phyloP scores from a whole-genome alignment of 2,113 vertebrate species.

The Apteryx mantelli region DNA sequence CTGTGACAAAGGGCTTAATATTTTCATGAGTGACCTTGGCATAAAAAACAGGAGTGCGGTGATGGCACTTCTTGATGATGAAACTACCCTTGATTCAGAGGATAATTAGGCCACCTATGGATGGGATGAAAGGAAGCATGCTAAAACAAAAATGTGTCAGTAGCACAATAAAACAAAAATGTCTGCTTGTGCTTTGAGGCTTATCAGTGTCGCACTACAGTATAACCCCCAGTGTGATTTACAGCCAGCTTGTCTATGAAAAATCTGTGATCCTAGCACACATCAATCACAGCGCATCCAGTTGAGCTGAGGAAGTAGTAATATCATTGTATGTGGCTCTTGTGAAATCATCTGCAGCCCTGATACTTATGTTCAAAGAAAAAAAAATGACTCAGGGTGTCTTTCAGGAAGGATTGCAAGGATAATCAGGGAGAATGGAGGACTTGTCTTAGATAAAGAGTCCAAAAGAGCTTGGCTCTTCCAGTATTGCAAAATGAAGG shows the following conservation, averaged over 20 bases:
- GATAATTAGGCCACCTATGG: background rate
- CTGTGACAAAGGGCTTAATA: background rate
- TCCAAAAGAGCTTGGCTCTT: background rate
- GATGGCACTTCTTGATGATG: background rate
- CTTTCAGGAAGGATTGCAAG: background rate
- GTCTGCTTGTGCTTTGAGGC: background rate
- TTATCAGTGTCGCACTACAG: rapidly evolving
- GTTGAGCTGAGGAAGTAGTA: background rate
- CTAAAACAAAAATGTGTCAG: background rate
- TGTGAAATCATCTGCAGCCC: background rate
- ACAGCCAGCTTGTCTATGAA: background rate
- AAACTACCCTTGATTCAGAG: background rate
- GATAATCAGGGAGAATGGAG: background rate
- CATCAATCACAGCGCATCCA: background rate
- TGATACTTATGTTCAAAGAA: background rate
- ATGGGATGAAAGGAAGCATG: background rate
- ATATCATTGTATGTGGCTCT: background rate
- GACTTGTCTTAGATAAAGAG: background rate
- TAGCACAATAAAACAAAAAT: background rate
- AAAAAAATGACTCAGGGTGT: background rate
- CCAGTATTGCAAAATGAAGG: background rate
- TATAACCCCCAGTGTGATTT: background rate
- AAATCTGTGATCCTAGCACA: background rate
- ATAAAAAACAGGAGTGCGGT: background rate
- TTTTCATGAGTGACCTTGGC: background rate